A percentile compares a stretch with the other conserved stretches of the same genome.
Conservation (phyloP, 2,888 invertebrate species). For the Cabera pusaria region DNA sequence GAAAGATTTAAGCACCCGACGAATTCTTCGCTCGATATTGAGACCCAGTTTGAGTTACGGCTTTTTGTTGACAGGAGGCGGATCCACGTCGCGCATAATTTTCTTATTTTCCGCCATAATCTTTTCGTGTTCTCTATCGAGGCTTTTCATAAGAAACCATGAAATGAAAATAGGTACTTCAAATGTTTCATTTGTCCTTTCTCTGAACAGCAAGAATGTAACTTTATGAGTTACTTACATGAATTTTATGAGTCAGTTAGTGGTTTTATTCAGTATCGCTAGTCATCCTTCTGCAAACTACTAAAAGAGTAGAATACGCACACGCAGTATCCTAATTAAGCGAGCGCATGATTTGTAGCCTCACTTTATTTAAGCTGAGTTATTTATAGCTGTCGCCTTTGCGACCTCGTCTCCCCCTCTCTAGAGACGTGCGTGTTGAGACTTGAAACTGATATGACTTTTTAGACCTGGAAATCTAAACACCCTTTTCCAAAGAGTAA, state of each 20-base stretch:
- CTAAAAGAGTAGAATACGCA: slow-evolving; percentile 36
- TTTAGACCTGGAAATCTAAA: too few species aligned
- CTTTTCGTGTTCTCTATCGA: too few species aligned
- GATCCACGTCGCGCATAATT: too few species aligned
- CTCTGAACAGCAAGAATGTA: too few species aligned
- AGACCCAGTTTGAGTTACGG: slow-evolving; percentile 9
- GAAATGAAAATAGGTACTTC: too few species aligned
- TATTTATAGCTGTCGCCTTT: slow-evolving; percentile 48
- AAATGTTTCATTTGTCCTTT: too few species aligned
- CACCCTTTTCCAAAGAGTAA: too few species aligned
- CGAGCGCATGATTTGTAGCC: slow-evolving; percentile 45
- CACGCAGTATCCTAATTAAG: slow-evolving; percentile 45
- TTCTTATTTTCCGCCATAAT: too few species aligned
- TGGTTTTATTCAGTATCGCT: background rate
- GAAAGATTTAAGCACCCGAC: slow-evolving; percentile 20
- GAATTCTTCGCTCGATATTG: slow-evolving; percentile 29
- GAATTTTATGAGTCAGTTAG: background rate
- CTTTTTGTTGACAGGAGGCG: slow-evolving; percentile 5
- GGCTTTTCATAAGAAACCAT: too few species aligned
- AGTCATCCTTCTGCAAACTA: slow-evolving; percentile 6
- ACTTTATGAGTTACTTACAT: too few species aligned
- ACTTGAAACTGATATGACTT: too few species aligned
- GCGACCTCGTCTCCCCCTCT: slow-evolving; percentile 29
- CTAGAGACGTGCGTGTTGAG: slow-evolving; percentile 5
- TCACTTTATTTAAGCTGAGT: slow-evolving; percentile 41